Conservation (phyloP, 1,140 invertebrate genomes). For the Anastrepha obliqua region DNA sequence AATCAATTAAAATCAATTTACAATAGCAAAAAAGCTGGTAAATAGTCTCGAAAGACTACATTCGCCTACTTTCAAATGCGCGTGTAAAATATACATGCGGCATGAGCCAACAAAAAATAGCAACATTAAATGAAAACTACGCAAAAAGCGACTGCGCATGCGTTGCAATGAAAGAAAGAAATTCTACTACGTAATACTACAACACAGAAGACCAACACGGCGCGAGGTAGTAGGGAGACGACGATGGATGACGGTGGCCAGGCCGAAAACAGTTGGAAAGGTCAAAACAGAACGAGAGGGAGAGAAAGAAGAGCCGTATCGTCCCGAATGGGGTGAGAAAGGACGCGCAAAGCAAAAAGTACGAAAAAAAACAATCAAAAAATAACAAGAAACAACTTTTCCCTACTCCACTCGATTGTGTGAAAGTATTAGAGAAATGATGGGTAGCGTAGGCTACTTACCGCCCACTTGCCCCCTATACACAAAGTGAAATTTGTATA, state of each 20-base stretch:
- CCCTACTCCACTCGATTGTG: too few species aligned
- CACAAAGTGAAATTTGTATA: neutral
- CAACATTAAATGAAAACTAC: constrained; percentile 41
- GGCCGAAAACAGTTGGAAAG: neutral
- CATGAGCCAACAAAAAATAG: neutral
- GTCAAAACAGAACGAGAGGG: neutral
- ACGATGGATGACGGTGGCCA: neutral
- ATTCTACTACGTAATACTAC: constrained; percentile 37
- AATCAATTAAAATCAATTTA: too few species aligned
- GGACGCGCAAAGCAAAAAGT: neutral
- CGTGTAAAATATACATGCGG: too few species aligned
- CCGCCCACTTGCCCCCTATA: too few species aligned
- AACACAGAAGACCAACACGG: neutral
- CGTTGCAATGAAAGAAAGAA: neutral
- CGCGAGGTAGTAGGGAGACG: neutral
- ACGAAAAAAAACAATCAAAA: neutral
- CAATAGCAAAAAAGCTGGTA: too few species aligned
- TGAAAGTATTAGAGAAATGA: too few species aligned
- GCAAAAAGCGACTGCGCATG: constrained; percentile 31
- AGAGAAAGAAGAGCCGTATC: neutral
- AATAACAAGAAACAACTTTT: too few species aligned
- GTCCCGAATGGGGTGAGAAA: neutral
- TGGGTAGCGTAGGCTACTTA: too few species aligned
- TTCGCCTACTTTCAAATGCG: too few species aligned
- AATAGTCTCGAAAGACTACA: too few species aligned